These are phyloP conservation scores for Gallinago undulata DNA, from an alignment of 2,113 vertebrate species.

Conservation along the genomic window DNA sequence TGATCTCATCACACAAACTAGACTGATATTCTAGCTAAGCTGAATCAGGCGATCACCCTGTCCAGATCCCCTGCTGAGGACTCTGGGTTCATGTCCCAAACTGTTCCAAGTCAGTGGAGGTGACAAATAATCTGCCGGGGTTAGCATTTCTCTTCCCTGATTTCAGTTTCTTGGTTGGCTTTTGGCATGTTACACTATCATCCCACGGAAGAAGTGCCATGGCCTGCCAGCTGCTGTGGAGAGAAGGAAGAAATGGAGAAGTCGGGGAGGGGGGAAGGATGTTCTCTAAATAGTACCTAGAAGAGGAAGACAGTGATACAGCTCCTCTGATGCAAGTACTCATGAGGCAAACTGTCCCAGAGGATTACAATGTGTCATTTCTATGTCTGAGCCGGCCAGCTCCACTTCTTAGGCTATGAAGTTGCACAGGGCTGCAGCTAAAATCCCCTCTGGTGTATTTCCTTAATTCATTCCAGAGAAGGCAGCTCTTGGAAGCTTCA, in stretches of 20 bases:
- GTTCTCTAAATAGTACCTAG: not conserved
- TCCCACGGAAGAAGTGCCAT: fast-evolving
- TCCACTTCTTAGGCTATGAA: not conserved
- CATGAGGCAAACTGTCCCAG: not conserved
- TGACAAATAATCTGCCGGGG: not conserved
- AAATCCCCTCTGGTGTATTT: not conserved
- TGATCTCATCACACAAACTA: not conserved
- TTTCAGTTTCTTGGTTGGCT: not conserved
- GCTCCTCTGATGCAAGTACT: not conserved
- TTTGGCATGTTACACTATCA: fast-evolving
- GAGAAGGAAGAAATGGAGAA: not conserved
- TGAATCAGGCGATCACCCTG: not conserved
- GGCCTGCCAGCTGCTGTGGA: not conserved
- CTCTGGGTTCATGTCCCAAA: not conserved
- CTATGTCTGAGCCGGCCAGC: not conserved
- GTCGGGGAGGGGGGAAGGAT: not conserved
- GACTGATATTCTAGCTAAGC: not conserved
- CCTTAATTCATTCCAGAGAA: not conserved
- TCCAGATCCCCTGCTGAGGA: not conserved
- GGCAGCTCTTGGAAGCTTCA: not conserved
- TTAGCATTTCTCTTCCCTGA: not conserved
- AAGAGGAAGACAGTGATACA: not conserved
- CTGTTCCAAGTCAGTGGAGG: not conserved
- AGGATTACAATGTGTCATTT: not conserved
- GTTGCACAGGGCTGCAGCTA: not conserved